Evolutionary conservation across 2,113 vertebrate species (phyloP).

Genomic region (Istiophorus platypterus): DNA sequence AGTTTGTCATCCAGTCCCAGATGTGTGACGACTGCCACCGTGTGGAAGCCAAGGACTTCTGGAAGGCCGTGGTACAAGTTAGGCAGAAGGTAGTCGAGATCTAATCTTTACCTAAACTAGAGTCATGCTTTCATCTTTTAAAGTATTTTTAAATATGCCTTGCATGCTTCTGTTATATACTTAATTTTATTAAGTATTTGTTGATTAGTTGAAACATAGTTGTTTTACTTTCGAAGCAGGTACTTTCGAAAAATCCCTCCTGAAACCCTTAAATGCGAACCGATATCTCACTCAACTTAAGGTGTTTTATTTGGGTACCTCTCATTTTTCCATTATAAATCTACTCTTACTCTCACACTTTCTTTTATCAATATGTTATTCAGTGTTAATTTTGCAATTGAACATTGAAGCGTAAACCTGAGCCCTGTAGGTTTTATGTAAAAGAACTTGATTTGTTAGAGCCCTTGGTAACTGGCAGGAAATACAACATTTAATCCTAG

Average conservation of each 20-base stretch:
- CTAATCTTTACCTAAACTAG: background rate
- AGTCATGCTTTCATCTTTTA: background rate
- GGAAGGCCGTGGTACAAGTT: constrained; percentile 97
- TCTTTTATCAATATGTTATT: background rate
- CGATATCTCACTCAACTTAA: background rate
- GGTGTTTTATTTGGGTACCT: background rate
- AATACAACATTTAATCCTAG: background rate
- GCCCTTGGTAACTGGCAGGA: background rate
- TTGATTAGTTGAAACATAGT: background rate
- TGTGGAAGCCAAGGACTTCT: constrained; percentile 98
- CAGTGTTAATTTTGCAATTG: background rate
- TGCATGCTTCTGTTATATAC: background rate
- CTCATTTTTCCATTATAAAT: background rate
- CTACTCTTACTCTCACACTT: background rate
- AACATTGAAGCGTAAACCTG: background rate
- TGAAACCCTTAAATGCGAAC: background rate
- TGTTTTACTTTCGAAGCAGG: background rate
- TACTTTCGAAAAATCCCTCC: background rate
- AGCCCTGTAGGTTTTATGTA: background rate
- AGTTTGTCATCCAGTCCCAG: constrained; percentile 90
- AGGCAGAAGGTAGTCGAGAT: constrained; percentile 91
- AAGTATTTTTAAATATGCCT: background rate
- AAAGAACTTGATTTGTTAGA: background rate
- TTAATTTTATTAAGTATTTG: background rate
- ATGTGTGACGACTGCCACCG: constrained; percentile 99